Evolutionary conservation across 2,113 vertebrate genomes (phyloP), one percentile per base, ranked within the genome.

Genomic region (Rhodinocichla rosea): DNA sequence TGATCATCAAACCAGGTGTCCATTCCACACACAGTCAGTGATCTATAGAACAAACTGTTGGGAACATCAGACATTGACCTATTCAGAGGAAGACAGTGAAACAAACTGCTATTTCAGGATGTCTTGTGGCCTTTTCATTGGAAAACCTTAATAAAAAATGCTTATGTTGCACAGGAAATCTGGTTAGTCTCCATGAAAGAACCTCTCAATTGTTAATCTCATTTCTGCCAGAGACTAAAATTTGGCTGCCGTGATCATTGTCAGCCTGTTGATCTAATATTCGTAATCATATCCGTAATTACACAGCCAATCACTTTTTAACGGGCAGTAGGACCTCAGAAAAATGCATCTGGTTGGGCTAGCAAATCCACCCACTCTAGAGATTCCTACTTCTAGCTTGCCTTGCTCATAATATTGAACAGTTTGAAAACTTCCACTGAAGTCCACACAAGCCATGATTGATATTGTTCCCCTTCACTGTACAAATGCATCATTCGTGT

Each of bases 191-290:
- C 94, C 47, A 56, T 59, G 92, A 92, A 78, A 93, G 47, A 87
- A 90, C 22, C 87, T 86, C 90, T 95, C 87, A 86, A 74, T 94
- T 90, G 90, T 93, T 97, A 96, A 97, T 97, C 68, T 93, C 79
- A 88, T 97, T 97, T 97, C 87, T 96, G 90, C 92, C 83, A 91
- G 87, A 96, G 93, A 97, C 89, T 88, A 80, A 94, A 96, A 94
- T 94, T 87, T 95, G 82, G 92, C 90, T 81, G 91, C 71, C 10
- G 33, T 68, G 56, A 94, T 78, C 74, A 87, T 87, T 92, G 84
- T 83, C 79, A 90, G 93, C 50, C 64, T 89, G 83, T 90, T 97
- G 94, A 96, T 96, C 90, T 96, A 97, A 96, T 97, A 96, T 93
- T 95, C 32, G 0, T 83, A 94, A 93, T 95, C 90, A 95, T 88